phyloP scores from a whole-genome alignment of 2,888 invertebrate genomes.

The Latrodectus elegans region DNA sequence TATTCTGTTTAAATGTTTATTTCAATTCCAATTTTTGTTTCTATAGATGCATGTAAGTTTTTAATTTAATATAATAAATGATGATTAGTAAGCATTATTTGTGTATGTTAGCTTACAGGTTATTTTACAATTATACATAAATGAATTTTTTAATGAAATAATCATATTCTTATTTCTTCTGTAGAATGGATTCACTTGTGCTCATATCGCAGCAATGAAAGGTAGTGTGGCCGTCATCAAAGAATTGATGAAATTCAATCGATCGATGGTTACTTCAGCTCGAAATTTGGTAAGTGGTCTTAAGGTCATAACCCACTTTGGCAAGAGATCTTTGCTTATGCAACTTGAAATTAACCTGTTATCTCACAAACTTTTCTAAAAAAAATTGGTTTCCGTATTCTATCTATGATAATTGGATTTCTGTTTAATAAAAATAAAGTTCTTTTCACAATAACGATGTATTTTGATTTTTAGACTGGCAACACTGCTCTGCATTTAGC shows the following conservation, averaged over 20 bases:
- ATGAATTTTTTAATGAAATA: no score
- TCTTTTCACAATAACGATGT: neutral
- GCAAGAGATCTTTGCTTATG: neutral
- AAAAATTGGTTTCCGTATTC: no score
- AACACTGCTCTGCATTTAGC: constrained; percentile 83
- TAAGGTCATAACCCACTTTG: neutral
- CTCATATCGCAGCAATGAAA: constrained; percentile 98
- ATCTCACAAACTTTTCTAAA: neutral
- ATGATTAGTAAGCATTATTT: no score
- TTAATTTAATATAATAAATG: no score
- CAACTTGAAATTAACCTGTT: neutral
- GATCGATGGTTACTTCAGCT: constrained; percentile 95
- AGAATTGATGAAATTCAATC: constrained; percentile 99
- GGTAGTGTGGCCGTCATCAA: constrained; percentile 98
- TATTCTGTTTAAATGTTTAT: no score
- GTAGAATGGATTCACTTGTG: constrained; percentile 96
- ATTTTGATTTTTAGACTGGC: constrained; percentile 34
- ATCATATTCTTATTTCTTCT: neutral
- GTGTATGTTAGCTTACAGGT: no score
- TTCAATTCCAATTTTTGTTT: no score
- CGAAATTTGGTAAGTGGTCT: constrained; percentile 77
- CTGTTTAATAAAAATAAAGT: neutral
- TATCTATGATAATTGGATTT: neutral
- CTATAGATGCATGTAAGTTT: no score
- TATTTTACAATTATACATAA: no score